These are phyloP conservation scores for Caenorhabditis briggsae DNA, from an alignment of 1,140 invertebrate species.

Conservation along the genomic window DNA sequence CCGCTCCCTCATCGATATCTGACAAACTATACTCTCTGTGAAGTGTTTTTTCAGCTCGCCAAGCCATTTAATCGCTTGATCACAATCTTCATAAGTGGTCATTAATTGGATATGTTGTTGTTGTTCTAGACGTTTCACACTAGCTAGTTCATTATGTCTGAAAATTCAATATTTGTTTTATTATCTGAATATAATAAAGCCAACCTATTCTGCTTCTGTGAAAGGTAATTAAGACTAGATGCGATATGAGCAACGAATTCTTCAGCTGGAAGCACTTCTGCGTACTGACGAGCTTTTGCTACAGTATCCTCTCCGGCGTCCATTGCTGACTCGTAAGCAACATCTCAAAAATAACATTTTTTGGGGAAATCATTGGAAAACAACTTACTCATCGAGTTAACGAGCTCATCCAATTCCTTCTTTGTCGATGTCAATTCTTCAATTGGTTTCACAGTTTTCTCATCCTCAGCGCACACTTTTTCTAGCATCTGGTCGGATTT, in stretches of 20 bases:
- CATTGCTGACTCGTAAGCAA: background rate
- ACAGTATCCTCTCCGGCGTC: slow-evolving; percentile 31
- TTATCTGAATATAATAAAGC: no score
- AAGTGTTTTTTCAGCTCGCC: slow-evolving; percentile 78
- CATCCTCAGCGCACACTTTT: slow-evolving; percentile 42
- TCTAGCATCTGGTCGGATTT: slow-evolving; percentile 40
- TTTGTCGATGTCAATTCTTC: slow-evolving; percentile 24
- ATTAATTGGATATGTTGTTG: slow-evolving; percentile 79
- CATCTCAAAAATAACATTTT: background rate
- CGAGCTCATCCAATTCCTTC: slow-evolving; percentile 41
- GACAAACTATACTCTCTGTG: slow-evolving; percentile 64
- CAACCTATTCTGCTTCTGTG: slow-evolving; percentile 33
- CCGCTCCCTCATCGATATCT: slow-evolving; percentile 57
- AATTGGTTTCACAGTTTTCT: background rate
- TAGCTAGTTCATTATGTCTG: slow-evolving; percentile 78
- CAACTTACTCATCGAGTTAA: no score
- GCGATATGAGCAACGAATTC: slow-evolving; percentile 27
- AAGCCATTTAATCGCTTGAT: slow-evolving; percentile 79
- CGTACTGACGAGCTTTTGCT: slow-evolving; percentile 25
- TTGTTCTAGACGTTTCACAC: slow-evolving; percentile 78
- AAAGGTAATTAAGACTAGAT: slow-evolving; percentile 29
- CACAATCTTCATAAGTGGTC: slow-evolving; percentile 79
- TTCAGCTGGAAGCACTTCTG: slow-evolving; percentile 19
- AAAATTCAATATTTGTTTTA: background rate
- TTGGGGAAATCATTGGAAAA: no score